Evolutionary conservation across 2,113 vertebrate species (phyloP).

Genomic region (Psilopogon haemacephalus): DNA sequence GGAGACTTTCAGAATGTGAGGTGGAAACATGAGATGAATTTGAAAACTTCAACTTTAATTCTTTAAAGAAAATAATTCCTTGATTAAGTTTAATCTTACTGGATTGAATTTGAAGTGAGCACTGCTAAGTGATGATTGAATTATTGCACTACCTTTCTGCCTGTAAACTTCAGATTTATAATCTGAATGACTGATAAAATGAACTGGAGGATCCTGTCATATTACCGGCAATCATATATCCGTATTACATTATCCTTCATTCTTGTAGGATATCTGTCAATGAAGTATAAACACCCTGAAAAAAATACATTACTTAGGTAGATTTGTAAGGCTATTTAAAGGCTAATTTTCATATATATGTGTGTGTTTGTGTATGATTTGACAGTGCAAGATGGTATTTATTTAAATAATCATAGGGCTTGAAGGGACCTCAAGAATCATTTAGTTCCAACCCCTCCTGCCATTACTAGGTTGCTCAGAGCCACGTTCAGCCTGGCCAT

Average conservation of each 20-base stretch:
- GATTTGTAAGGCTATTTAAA: not conserved
- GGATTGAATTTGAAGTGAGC: not conserved
- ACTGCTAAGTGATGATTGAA: not conserved
- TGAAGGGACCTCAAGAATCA: too few species aligned
- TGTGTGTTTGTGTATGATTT: not conserved
- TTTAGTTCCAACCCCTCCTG: too few species aligned
- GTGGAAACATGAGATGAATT: not conserved
- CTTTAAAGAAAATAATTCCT: not conserved
- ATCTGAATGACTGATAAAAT: not conserved
- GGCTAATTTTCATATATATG: not conserved
- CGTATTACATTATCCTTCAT: not conserved
- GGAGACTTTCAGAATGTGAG: not conserved
- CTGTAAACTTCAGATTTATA: not conserved
- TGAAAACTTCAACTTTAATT: not conserved
- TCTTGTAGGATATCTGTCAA: not conserved
- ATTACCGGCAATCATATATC: not conserved
- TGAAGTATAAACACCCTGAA: not conserved
- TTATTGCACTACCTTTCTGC: not conserved
- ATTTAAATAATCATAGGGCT: not conserved
- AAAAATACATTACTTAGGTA: not conserved
- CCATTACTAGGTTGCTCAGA: too few species aligned
- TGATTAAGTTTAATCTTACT: not conserved
- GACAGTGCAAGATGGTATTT: not conserved
- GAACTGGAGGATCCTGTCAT: not conserved
- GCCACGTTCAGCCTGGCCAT: too few species aligned